Conservation (phyloP, 2,113 vertebrate species). For the Brachyhypopomus gauderio region DNA sequence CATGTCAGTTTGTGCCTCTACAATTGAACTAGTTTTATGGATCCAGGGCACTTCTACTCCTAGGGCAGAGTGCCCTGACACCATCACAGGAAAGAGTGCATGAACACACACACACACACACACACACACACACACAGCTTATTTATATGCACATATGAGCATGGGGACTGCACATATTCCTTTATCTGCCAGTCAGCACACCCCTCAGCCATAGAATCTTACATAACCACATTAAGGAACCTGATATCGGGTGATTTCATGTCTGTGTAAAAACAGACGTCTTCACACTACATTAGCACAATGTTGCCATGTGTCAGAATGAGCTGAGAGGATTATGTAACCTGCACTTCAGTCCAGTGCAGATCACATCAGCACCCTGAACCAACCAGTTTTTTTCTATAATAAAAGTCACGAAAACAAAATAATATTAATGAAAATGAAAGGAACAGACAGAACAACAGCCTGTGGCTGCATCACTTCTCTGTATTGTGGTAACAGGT, state of each 20-base stretch:
- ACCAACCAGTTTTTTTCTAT: not conserved
- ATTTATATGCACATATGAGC: conserved; percentile 19
- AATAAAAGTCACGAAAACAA: not conserved
- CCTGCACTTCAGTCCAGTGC: not conserved
- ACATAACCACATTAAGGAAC: conserved; percentile 51
- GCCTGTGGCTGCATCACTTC: not conserved
- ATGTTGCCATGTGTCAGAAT: not conserved
- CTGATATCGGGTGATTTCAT: not conserved
- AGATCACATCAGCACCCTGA: not conserved
- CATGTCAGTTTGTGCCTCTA: too few species aligned
- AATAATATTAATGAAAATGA: not conserved
- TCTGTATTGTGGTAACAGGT: too few species aligned
- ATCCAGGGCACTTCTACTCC: not conserved
- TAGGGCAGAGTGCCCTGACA: too few species aligned
- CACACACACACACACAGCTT: conserved; percentile 10
- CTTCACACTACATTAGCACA: not conserved
- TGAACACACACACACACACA: conserved; percentile 24
- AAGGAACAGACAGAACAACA: too few species aligned
- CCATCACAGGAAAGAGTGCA: too few species aligned
- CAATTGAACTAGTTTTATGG: not conserved
- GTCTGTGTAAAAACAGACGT: too few species aligned
- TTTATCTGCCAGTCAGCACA: conserved; percentile 52
- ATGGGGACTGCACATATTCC: conserved; percentile 41
- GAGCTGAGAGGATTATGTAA: not conserved
- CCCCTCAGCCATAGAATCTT: conserved; percentile 50